Percentiles rank a stretch among this genome's conserved stretches.
phyloP scores from a whole-genome alignment of 1,140 invertebrate species.

The Coptotermes formosanus region DNA sequence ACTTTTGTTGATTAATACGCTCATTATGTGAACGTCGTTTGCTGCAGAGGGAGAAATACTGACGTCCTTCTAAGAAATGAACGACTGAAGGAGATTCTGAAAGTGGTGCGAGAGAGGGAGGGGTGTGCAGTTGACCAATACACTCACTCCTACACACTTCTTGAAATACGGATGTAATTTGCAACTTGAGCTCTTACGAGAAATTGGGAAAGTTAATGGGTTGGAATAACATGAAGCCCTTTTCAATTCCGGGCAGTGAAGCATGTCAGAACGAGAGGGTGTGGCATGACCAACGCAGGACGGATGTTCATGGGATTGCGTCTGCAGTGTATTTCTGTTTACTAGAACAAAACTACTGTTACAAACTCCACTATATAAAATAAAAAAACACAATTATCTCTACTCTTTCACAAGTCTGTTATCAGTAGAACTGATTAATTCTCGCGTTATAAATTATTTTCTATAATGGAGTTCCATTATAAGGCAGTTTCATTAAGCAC shows the following conservation, averaged over 20 bases:
- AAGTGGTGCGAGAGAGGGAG: background rate
- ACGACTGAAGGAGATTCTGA: background rate
- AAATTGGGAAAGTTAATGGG: slow-evolving; percentile 27
- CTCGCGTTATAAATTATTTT: too few relatives aligned
- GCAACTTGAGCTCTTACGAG: slow-evolving; percentile 26
- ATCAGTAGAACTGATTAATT: too few relatives aligned
- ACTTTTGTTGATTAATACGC: slow-evolving; percentile 1
- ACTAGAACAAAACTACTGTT: background rate
- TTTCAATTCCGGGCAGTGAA: slow-evolving; percentile 26
- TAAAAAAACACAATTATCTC: background rate
- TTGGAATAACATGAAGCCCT: slow-evolving; percentile 29
- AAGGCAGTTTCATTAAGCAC: too few relatives aligned
- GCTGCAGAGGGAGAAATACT: background rate
- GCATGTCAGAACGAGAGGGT: slow-evolving; percentile 19
- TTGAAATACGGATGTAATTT: slow-evolving; percentile 30
- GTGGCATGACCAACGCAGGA: background rate
- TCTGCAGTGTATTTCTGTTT: background rate
- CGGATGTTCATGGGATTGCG: background rate
- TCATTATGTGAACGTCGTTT: background rate
- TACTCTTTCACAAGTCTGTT: too few relatives aligned
- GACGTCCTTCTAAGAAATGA: background rate
- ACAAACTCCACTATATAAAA: background rate
- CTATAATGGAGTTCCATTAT: too few relatives aligned
- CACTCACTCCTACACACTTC: background rate
- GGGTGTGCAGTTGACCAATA: background rate